These are phyloP conservation scores for Neria commutata DNA, from an alignment of 2,888 invertebrate species.

Conservation along the genomic window DNA sequence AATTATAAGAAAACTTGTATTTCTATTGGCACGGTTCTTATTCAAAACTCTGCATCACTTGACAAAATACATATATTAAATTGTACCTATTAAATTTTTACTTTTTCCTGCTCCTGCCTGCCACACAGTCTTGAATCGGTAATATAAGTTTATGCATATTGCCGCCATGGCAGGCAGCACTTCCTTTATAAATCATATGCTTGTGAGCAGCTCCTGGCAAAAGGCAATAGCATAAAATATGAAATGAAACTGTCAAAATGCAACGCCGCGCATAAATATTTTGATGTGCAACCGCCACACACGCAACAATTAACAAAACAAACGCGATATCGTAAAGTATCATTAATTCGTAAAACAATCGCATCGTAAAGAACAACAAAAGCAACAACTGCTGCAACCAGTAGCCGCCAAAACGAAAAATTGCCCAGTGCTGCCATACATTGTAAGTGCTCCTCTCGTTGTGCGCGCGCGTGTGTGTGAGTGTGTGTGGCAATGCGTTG, in stretches of 20 bases:
- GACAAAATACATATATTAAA: background rate
- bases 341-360: slow-evolving; percentile 54
- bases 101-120: background rate
- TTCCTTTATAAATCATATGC: background rate
- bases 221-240: slow-evolving; percentile 2
- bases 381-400: slow-evolving; percentile 29
- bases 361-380: slow-evolving; percentile 46
- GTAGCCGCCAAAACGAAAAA: background rate
- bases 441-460: slow-evolving; percentile 10
- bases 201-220: background rate
- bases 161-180: too few species aligned
- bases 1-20: too few species aligned
- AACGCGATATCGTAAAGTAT: slow-evolving; percentile 54
- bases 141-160: too few species aligned
- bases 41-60: too few species aligned
- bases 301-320: slow-evolving; percentile 45
- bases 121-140: too few species aligned
- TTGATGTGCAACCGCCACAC: slow-evolving; percentile 1
- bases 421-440: background rate
- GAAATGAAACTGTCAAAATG: background rate
- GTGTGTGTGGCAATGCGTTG: slow-evolving; percentile 36
- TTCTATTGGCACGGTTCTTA: too few species aligned
- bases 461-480: slow-evolving; percentile 18
- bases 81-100: background rate
- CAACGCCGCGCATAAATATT: background rate